Conservation (phyloP, 2,113 vertebrate genomes). For the Scortum barcoo region DNA sequence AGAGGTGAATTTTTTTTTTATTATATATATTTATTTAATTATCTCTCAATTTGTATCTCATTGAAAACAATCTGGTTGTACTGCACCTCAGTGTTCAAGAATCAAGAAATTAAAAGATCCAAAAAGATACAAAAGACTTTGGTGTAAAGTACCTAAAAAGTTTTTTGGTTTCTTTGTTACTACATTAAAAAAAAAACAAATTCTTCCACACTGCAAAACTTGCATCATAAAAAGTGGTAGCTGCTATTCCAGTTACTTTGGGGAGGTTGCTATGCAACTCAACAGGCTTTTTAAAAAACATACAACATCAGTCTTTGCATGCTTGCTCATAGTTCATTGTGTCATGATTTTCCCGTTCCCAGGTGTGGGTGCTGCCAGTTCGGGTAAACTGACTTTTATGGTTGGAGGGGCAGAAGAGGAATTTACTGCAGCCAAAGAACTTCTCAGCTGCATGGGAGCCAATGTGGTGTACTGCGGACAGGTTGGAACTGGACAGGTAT, state of each 20-base stretch:
- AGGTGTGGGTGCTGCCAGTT: slow-evolving; percentile 97
- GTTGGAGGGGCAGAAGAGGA: slow-evolving; percentile 96
- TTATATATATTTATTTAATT: not conserved
- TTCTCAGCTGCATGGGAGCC: slow-evolving; percentile 96
- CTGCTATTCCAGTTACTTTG: not conserved
- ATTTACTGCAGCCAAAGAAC: slow-evolving; percentile 93
- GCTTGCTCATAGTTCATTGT: slow-evolving; percentile 3
- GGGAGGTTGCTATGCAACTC: not conserved
- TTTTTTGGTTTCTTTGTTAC: not conserved
- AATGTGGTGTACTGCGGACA: slow-evolving; percentile 96
- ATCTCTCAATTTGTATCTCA: not conserved
- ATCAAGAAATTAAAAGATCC: not conserved
- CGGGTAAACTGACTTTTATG: slow-evolving; percentile 98
- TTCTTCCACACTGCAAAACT: not conserved
- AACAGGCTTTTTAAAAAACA: not conserved
- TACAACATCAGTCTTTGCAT: not conserved
- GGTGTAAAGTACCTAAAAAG: not conserved
- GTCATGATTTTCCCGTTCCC: slow-evolving; percentile 40
- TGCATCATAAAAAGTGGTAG: not conserved
- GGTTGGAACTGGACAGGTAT: slow-evolving; percentile 96
- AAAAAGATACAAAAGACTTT: not conserved
- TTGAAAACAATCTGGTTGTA: not conserved
- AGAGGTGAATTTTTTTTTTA: no score
- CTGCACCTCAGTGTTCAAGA: not conserved
- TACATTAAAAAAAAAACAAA: not conserved